These are phyloP conservation scores for Hydrolagus colliei DNA, from an alignment of 2,797 vertebrate genomes.

Conservation along the genomic window DNA sequence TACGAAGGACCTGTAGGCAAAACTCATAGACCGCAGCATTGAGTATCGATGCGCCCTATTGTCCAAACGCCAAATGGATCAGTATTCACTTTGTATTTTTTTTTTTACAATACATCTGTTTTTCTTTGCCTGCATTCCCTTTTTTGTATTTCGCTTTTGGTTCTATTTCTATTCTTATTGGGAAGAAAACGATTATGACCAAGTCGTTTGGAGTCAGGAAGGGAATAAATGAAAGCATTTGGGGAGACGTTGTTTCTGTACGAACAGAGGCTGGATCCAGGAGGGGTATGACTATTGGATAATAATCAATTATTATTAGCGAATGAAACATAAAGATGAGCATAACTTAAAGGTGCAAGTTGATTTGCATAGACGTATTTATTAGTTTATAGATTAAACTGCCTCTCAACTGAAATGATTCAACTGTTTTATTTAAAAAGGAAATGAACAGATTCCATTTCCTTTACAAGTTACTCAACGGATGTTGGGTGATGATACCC, in stretches of 20 bases:
- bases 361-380: neutral
- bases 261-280: neutral
- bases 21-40: neutral
- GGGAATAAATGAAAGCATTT: neutral
- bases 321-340: neutral
- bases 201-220: neutral
- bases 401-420: neutral
- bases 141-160: neutral
- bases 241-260: neutral
- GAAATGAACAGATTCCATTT: neutral
- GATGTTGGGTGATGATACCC: too few relatives aligned
- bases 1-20: neutral
- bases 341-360: neutral
- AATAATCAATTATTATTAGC: neutral
- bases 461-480: neutral
- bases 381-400: neutral
- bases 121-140: neutral
- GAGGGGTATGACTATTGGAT: too few relatives aligned
- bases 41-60: neutral
- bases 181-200: neutral
- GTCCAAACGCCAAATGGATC: neutral
- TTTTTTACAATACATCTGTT: neutral
- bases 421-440: neutral
- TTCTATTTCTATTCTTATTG: neutral
- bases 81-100: neutral